Evolutionary conservation across 2,113 vertebrate species (phyloP), one percentile per base, ranked within the genome.

Genomic region (Sigmodon hispidus): DNA sequence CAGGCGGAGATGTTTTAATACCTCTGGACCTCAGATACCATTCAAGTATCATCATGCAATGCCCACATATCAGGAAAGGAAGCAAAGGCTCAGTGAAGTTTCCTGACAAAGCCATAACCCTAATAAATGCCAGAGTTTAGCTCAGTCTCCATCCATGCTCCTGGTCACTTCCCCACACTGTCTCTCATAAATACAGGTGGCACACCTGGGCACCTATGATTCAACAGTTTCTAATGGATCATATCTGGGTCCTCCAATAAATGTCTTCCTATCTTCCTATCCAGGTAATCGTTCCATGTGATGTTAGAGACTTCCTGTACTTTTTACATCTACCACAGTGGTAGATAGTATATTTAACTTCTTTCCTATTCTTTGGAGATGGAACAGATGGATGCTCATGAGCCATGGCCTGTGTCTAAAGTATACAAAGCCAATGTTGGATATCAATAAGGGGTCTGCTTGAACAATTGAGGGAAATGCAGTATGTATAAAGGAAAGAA

Each of bases 321-420:
- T 95, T 96, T 96, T 96, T 95, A 93, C 86, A 97, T 67, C 79
- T 89, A 4, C 17, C 11, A 24, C 17, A 1, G 22, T 5, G 43
- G 43, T 13, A 36, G 65, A 0, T 31, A 43, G 31, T 76, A 86
- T 83, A 83, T 92, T 92, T 83, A 95, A 95, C 81, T 92, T 80
- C 77, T 15, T 83, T 65, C 55, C 93, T 77, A 63, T 40, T 63
- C 87, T 91, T 7, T 19, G 75, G 59, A 89, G 83, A 70, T 17
- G 73, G 48, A 65, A 67, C 16, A 22, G 79, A 69, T 9, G 31
- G 75, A 69, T 8, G 36, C 19, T 90, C 50, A 10, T 55, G 26
- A 65, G 57, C 69, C 72, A 6, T 8, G 81, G 59, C 15, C 48
- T 70, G 63, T 3, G 48, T 21, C 84, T 21, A 12, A 1, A 36